Evolutionary conservation across 2,797 vertebrate species (phyloP).

Genomic region (Potorous gilbertii): DNA sequence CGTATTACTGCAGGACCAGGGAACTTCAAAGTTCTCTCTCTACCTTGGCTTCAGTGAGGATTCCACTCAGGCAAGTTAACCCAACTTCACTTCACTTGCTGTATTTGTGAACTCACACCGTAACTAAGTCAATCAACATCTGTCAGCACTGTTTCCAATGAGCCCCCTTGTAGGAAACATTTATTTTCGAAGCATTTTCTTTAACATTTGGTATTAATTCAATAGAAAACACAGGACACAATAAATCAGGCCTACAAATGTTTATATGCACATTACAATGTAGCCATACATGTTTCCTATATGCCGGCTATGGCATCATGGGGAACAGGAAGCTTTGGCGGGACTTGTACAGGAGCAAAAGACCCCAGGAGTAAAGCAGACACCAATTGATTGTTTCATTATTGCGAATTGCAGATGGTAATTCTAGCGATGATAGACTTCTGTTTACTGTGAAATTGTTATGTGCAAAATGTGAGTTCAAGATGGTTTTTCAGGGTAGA

Average conservation of each 20-base stretch:
- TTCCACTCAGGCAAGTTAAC: background rate
- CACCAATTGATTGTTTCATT: constrained; percentile 39
- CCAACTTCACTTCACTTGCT: background rate
- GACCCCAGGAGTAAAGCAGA: constrained; percentile 42
- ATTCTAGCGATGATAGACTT: constrained; percentile 61
- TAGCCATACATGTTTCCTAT: constrained; percentile 51
- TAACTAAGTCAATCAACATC: background rate
- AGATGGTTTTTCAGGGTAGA: constrained; percentile 64
- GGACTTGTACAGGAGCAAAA: constrained; percentile 20
- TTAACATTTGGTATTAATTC: constrained; percentile 75
- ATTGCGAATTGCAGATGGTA: constrained; percentile 54
- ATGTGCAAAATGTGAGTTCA: constrained; percentile 68
- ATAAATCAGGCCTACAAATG: constrained; percentile 53
- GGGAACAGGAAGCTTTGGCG: constrained; percentile 34
- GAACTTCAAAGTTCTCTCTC: background rate
- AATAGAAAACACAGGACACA: constrained; percentile 59
- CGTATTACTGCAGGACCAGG: background rate
- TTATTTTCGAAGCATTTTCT: constrained; percentile 67
- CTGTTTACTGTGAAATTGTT: constrained; percentile 50
- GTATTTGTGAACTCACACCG: background rate
- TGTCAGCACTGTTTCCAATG: constrained; percentile 62
- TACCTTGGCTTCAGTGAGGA: background rate
- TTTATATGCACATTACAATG: constrained; percentile 57
- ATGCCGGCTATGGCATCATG: background rate
- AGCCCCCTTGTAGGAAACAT: constrained; percentile 60